phyloP scores from a whole-genome alignment of 1,140 invertebrate species.

The Temnothorax curvispinosus region DNA sequence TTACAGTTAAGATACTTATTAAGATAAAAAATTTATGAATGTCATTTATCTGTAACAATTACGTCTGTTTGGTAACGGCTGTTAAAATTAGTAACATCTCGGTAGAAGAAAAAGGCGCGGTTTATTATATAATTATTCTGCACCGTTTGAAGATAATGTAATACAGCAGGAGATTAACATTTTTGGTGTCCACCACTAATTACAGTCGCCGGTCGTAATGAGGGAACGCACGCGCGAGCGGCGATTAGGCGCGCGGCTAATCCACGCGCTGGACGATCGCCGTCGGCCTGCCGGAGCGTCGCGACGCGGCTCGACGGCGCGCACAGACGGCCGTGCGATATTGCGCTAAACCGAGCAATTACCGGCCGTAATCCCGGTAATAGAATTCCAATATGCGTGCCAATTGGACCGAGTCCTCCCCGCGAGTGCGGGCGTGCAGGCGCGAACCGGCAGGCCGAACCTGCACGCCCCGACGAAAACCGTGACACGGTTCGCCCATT shows the following conservation, averaged over 20 bases:
- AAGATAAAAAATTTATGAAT: neutral
- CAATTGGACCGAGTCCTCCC: conserved; percentile 74
- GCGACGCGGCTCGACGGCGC: conserved; percentile 35
- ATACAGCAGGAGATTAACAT: neutral
- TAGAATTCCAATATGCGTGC: conserved; percentile 81
- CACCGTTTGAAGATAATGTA: neutral
- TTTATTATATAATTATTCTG: neutral
- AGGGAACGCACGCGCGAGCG: conserved; percentile 6
- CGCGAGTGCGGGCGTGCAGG: conserved; percentile 65
- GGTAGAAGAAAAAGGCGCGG: neutral
- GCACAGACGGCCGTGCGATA: conserved; percentile 68
- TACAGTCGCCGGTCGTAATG: conserved; percentile 20
- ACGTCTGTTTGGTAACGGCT: neutral
- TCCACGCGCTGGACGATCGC: conserved; percentile 67
- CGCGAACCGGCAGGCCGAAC: conserved; percentile 65
- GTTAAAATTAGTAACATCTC: neutral
- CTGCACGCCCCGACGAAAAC: conserved; percentile 73
- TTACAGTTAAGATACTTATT: neutral
- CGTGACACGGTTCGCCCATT: conserved; percentile 77
- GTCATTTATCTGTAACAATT: neutral
- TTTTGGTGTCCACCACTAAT: conserved; percentile 20
- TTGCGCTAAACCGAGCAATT: conserved; percentile 79
- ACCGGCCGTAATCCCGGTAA: conserved; percentile 78
- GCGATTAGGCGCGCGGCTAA: conserved; percentile 64
- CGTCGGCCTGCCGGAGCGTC: conserved; percentile 42